Evolutionary conservation across 2,888 invertebrate species (phyloP), one percentile per base, ranked within the genome.

Genomic region (Pristionchus exspectatus): DNA sequence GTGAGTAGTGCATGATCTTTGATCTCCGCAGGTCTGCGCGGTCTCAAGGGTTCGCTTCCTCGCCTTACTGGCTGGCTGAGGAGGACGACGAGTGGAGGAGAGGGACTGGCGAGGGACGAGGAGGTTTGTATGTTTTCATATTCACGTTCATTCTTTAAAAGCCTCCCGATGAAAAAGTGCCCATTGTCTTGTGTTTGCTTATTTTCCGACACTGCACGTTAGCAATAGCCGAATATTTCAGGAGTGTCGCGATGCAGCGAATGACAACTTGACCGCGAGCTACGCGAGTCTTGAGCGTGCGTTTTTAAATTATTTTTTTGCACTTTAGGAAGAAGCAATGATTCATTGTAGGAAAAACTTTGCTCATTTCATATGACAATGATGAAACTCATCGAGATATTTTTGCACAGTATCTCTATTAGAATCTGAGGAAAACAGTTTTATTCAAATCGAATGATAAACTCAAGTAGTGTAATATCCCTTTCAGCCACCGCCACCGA

Each of bases 401-500:
- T 44, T 9, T 44, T 44, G 3, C 44, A 44, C 44, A 3, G 44
- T 44, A 5, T 44, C 44, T 9, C 44, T 44, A 44, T 5, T 44
- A 44, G 9, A 44, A 44, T 44, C 9, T 44, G 44, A 3, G 44
- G 3, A 44, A 44, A 44, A 44, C 44, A 5, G 3, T 44, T 44
- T 44, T 56, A 21, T 21, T 56, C 56, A 56, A 44, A 44, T 44
- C 44, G 9, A 44, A 44, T 3, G 9, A 44, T 44, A 44, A 44
- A 44, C 44, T 44, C 44, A 44, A 44, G 44, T 9, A 44, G 3
- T 44, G 9, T 44, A 44, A 44, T 44, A 50, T n/a, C n/a, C 56
- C 44, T 33, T 44, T 91, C 90, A 87, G 81, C 87, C 12, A 87
- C 90, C 18, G 92, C 93, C 2, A 84, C 93, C 12, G 93, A 94